Percentiles rank a stretch among this genome's conserved stretches.
Conservation (phyloP, 2,113 vertebrate species). For the Heloderma charlesbogerti region DNA sequence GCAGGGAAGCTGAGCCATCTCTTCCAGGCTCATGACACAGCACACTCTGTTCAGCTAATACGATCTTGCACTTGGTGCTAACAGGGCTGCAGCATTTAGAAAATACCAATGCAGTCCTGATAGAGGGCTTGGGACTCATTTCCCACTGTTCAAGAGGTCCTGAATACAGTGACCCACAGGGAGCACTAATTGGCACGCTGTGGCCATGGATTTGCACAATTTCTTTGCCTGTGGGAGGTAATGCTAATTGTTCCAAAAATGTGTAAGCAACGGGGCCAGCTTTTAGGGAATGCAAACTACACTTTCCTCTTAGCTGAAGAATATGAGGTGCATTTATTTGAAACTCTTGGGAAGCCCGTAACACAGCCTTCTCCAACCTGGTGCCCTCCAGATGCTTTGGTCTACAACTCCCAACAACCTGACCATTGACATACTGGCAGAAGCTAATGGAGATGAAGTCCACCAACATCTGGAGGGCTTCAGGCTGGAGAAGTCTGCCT, state of each 20-base stretch:
- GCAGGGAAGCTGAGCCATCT: neutral
- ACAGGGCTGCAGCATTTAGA: neutral
- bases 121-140: slow-evolving; percentile 10
- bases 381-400: too few species aligned
- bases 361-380: neutral
- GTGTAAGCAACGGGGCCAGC: neutral
- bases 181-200: slow-evolving; percentile 28
- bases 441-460: too few species aligned
- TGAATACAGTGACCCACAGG: slow-evolving; percentile 9
- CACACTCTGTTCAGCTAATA: neutral
- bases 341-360: too few species aligned
- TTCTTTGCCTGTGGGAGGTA: slow-evolving; percentile 19
- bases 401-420: too few species aligned
- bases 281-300: neutral
- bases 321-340: neutral
- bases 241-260: slow-evolving; percentile 6
- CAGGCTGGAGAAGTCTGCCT: too few species aligned
- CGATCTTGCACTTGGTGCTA: neutral
- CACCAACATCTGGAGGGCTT: too few species aligned
- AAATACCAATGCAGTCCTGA: neutral
- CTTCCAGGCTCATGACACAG: neutral
- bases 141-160: neutral
- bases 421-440: too few species aligned
- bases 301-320: neutral
- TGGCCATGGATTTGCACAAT: slow-evolving; percentile 31